phyloP scores from a whole-genome alignment of 53 echinoderm and acorn worm species.

The Antedon mediterranea region DNA sequence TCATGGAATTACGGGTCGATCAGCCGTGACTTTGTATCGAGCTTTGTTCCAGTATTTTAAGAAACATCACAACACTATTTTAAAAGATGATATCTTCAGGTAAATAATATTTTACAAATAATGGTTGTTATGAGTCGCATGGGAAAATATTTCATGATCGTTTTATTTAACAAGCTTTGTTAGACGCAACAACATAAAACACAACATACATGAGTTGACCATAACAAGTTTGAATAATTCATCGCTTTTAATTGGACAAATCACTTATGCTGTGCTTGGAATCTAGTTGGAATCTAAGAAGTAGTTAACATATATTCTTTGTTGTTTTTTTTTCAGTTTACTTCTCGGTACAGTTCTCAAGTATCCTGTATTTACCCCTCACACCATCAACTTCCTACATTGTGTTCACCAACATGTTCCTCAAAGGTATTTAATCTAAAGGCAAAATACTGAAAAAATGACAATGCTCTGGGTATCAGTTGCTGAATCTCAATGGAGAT shows the following conservation, averaged over 20 bases:
- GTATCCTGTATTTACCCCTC: conserved; percentile 82
- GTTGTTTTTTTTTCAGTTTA: conserved; percentile 29
- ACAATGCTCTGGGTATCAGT: too few species aligned
- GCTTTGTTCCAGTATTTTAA: conserved; percentile 40
- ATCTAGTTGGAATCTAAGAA: background rate
- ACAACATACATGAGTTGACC: too few species aligned
- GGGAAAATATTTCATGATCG: too few species aligned
- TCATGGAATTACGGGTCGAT: conserved; percentile 63
- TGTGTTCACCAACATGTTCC: conserved; percentile 39
- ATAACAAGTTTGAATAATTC: too few species aligned
- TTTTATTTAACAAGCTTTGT: too few species aligned
- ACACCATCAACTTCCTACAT: conserved; percentile 87
- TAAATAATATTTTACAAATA: conserved; percentile 15
- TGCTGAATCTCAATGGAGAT: too few species aligned
- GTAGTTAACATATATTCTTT: background rate
- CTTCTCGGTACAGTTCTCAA: conserved; percentile 55
- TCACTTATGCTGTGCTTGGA: too few species aligned
- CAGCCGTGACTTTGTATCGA: conserved; percentile 57
- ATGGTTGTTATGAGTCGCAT: too few species aligned
- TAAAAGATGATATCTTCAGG: conserved; percentile 57
- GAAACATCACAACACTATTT: conserved; percentile 17
- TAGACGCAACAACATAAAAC: too few species aligned
- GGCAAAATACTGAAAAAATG: too few species aligned
- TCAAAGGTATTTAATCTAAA: conserved; percentile 5
- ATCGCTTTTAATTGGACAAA: too few species aligned